phyloP scores from a whole-genome alignment of 1,140 invertebrate species.

The Aplysia californica region DNA sequence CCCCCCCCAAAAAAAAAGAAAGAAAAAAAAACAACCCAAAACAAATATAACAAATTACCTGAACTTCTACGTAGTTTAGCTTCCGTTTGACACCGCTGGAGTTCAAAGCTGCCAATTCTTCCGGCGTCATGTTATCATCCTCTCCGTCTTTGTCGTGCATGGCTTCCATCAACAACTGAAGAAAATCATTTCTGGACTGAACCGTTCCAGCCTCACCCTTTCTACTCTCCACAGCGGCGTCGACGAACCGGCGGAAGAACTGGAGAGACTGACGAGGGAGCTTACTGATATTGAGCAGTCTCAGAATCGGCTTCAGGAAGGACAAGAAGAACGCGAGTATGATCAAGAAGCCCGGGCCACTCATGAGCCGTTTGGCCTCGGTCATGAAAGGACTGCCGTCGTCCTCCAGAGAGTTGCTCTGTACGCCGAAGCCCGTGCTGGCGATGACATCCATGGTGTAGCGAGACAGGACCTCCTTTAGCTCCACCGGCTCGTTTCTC shows the following conservation, averaged over 20 bases:
- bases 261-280: not conserved
- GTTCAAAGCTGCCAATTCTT: not conserved
- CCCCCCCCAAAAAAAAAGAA: too few species aligned
- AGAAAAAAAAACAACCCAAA: too few species aligned
- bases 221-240: slow-evolving; percentile 1
- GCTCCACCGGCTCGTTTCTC: too few species aligned
- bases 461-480: too few species aligned
- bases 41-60: not conserved
- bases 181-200: slow-evolving; percentile 31
- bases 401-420: slow-evolving; percentile 71
- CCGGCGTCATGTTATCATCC: not conserved
- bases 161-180: slow-evolving; percentile 42
- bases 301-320: not conserved
- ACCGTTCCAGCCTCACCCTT: not conserved
- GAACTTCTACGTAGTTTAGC: not conserved
- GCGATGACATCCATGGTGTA: too few species aligned
- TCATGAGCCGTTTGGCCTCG: slow-evolving; percentile 35
- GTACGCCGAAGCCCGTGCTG: slow-evolving; percentile 72
- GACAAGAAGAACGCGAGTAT: not conserved
- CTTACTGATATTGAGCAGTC: not conserved
- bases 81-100: not conserved
- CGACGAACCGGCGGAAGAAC: not conserved
- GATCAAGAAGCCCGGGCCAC: not conserved
- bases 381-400: slow-evolving; percentile 60
- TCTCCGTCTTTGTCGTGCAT: slow-evolving; percentile 35